Conservation (phyloP, 2,797 vertebrate species). For the Sebastes oblongus region DNA sequence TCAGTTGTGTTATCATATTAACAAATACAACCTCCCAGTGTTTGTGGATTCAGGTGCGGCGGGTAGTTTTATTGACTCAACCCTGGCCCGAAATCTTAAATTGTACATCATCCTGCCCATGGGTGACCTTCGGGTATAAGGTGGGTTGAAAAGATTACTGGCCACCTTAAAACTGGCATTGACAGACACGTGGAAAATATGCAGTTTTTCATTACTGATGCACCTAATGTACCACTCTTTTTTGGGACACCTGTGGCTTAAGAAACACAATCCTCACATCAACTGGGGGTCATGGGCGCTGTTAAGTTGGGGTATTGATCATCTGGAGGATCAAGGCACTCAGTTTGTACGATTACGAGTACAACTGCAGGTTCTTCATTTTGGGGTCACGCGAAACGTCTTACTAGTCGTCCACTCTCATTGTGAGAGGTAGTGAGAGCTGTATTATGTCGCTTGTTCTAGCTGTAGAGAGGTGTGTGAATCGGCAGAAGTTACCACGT, state of each 20-base stretch:
- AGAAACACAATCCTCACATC: background rate
- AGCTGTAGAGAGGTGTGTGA: no score
- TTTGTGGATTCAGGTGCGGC: no score
- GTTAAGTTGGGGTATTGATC: background rate
- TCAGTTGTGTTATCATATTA: background rate
- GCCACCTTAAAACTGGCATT: background rate
- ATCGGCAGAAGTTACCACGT: no score
- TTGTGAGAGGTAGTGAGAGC: no score
- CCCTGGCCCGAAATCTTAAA: no score
- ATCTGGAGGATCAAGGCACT: no score
- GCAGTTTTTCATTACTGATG: background rate
- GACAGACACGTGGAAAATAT: background rate
- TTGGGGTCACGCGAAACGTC: no score
- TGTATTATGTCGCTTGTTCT: no score
- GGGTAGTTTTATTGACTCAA: background rate
- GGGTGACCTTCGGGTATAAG: background rate
- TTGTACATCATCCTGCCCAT: background rate
- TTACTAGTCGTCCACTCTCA: no score
- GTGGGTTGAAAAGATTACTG: background rate
- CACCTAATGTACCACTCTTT: no score
- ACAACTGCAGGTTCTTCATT: accelerated
- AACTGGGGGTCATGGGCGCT: background rate
- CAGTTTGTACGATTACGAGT: no score
- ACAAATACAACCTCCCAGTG: background rate
- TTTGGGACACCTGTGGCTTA: no score